Evolutionary conservation across 2,888 invertebrate genomes (phyloP).

Genomic region (Trichopria drosophilae): DNA sequence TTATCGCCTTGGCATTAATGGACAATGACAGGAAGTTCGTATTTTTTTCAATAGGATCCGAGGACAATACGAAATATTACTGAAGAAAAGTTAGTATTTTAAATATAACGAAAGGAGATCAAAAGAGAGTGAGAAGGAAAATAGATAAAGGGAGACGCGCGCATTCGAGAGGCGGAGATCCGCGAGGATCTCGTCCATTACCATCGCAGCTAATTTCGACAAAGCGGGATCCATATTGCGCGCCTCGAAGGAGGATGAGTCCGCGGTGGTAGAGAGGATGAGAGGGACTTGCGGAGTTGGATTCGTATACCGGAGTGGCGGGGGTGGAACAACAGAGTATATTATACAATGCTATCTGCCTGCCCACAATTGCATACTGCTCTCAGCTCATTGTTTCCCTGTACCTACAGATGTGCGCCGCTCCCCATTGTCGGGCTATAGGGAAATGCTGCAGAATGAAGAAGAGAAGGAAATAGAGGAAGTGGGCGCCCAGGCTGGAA

Average conservation of each 20-base stretch:
- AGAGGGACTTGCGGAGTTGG: conserved; percentile 12
- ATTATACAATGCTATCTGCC: conserved; percentile 57
- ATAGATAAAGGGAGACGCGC: neutral
- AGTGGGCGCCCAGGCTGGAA: conserved; percentile 30
- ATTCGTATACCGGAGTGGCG: neutral
- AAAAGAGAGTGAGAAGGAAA: neutral
- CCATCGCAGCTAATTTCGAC: conserved; percentile 47
- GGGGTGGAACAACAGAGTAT: conserved; percentile 51
- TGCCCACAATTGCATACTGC: conserved; percentile 54
- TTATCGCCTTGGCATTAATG: too few relatives aligned
- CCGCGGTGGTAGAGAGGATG: conserved; percentile 28
- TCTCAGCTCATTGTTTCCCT: conserved; percentile 55
- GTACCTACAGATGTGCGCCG: conserved; percentile 54
- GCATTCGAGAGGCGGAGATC: conserved; percentile 33
- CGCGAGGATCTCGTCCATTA: conserved; percentile 46
- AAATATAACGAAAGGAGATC: neutral
- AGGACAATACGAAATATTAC: neutral
- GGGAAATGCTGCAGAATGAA: conserved; percentile 29
- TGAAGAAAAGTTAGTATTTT: neutral
- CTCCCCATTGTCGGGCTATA: conserved; percentile 35
- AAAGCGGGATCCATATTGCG: conserved; percentile 43
- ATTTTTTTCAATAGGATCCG: neutral
- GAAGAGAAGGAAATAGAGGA: conserved; percentile 29
- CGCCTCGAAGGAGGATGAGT: conserved; percentile 33
- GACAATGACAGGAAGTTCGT: too few relatives aligned